Evolutionary conservation across 2,888 invertebrate species (phyloP).

Genomic region (Octodonta nipae): DNA sequence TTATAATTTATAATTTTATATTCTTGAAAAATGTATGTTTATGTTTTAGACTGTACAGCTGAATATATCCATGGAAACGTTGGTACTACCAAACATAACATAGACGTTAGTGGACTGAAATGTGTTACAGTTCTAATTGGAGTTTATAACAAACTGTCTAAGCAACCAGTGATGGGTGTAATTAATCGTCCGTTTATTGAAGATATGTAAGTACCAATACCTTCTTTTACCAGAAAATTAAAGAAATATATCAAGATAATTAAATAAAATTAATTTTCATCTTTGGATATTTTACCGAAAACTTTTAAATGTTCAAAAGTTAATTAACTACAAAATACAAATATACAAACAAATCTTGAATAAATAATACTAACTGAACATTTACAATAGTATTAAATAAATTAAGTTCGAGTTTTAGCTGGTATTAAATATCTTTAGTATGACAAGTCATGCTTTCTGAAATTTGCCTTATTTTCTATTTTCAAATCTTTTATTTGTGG

Average conservation of each 20-base stretch:
- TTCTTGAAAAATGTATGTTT: too few relatives aligned
- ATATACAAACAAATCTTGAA: too few relatives aligned
- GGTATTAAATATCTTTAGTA: too few relatives aligned
- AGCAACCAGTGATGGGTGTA: conserved; percentile 69
- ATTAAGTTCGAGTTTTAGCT: too few relatives aligned
- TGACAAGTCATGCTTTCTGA: too few relatives aligned
- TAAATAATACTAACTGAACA: too few relatives aligned
- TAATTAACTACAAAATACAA: too few relatives aligned
- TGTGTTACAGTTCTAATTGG: conserved; percentile 88
- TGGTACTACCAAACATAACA: conserved; percentile 41
- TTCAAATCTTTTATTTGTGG: too few relatives aligned
- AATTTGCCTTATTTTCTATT: too few relatives aligned
- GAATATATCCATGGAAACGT: conserved; percentile 74
- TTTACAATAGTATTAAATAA: too few relatives aligned
- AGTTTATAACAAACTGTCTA: conserved; percentile 57
- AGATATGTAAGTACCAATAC: conserved; percentile 32
- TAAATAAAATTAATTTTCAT: not conserved
- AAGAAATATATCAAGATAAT: not conserved
- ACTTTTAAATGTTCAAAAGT: conserved; percentile 1
- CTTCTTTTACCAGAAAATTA: not conserved
- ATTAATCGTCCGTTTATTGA: conserved; percentile 72
- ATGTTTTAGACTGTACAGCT: conserved; percentile 72
- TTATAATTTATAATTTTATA: too few relatives aligned
- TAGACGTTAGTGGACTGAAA: conserved; percentile 56
- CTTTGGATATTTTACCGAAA: not conserved